Base-by-base conservation (phyloP, 2,113 vertebrate genomes). In the Agelaius tricolor region DNA sequence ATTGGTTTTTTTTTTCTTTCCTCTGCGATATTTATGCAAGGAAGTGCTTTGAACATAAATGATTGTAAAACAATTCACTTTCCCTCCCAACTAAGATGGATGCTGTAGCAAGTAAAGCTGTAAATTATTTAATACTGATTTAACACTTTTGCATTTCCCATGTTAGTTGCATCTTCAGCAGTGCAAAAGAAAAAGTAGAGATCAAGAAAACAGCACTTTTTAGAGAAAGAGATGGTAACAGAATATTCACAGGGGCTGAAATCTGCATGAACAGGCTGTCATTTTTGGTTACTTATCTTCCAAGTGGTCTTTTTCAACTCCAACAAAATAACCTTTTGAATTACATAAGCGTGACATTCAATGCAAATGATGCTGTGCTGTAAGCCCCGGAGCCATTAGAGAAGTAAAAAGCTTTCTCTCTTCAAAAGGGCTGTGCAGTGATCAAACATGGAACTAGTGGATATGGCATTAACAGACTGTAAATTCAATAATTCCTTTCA, bases 341-440 rank as follows among this genome's bases (percentile, higher is more conserved):
- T 91, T 91, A 92, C 94, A 89, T 94, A 93, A 96, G 55, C 49
- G 11, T 92, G 89, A 46, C 94, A 93, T 89, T 91, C 83, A 78
- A 86, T 94, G 92, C 84, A 84, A 96, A 92, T 79, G 57, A 77
- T 80, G 87, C 77, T 88, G 28, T 77, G 87, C 78, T 89, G 76
- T 68, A 90, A 97, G 86, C 92, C 96, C 96, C 75, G 61, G 75
- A 92, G 94, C 88, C 89, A 94, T 84, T 20, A 94, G 94, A 86
- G 78, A 82, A 96, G 78, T 68, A 90, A 95, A 91, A 94, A 90
- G 80, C 92, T 94, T 82, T 94, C 84, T 89, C 86, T 87, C 78
- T 94, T 97, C 84, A 85, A 82, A 93, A 90, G 51, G 65, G 55
- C 84, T 89, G 41, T 0, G 2, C 72, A 71, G 37, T 35, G 61